Base-by-base conservation (phyloP, 2,888 invertebrate genomes). In the Folsomia manolachei region DNA sequence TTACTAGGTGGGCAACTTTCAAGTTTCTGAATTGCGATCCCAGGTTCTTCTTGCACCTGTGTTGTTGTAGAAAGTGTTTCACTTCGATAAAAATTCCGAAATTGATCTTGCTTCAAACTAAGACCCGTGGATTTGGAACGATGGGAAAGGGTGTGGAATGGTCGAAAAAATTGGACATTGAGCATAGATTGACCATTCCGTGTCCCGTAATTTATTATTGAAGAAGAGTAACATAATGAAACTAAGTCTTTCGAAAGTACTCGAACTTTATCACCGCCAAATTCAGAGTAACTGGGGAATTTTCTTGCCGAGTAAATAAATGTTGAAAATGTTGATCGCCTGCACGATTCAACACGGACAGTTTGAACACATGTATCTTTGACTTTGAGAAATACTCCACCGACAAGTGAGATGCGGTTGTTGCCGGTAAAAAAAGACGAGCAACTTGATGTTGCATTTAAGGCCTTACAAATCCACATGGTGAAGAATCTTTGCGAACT, bases 401-500 rank as follows among this genome's bases (percentile, higher is more conserved):
- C 39, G 7, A 24, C 23, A n/a, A n/a, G n/a, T n/a, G n/a, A n/a
- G 39, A n/a, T n/a, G 9, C 26, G 19, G 24, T 21, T 66, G 7
- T 24, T 25, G 52, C 24, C 21, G 51, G 27, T 4, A 19, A 24
- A 4, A 2, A 25, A 62, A 4, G 62, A 64, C 63, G 63, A 27
- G n/a, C 63, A 56, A 39, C 27, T 39, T 39, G 4, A 14, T 39
- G 39, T 39, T 56, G 68, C 27, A 27, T 53, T 53, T 11, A 26
- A 66, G 27, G 52, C 65, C 14, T 23, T 27, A 81, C 73, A 81
- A 76, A 77, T 81, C 81, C 69, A 81, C 81, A 81, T 81, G 81
- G 51, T 81, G 81, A 63, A 81, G 78, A 68, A 81, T 77, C 70
- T 75, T 75, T 53, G 81, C 80, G 74, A 81, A 81, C 71, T 81